phyloP scores from a whole-genome alignment of 2,888 invertebrate genomes.

The Leistus spinibarbis region DNA sequence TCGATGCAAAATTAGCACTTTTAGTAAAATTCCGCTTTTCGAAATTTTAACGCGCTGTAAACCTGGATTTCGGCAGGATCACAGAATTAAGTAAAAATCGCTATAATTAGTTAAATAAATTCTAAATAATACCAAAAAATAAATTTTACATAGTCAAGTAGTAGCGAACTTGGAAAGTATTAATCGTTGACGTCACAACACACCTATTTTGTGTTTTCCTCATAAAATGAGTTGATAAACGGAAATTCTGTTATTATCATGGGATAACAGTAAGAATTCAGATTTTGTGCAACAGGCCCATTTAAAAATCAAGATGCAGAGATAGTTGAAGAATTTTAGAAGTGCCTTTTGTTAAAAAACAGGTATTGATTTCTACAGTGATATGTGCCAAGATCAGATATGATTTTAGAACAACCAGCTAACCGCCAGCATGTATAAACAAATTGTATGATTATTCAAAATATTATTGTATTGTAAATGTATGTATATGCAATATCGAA shows the following conservation, averaged over 20 bases:
- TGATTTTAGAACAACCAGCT: slow-evolving; percentile 38
- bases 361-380: slow-evolving; percentile 37
- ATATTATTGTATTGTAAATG: slow-evolving; percentile 27
- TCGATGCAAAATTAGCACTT: no score
- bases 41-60: no score
- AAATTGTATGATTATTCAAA: slow-evolving; percentile 27
- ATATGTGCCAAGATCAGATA: slow-evolving; percentile 39
- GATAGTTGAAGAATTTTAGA: slow-evolving; percentile 31
- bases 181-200: neutral
- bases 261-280: neutral
- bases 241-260: neutral
- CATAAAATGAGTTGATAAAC: neutral
- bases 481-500: slow-evolving; percentile 27
- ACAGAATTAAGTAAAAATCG: no score
- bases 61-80: no score
- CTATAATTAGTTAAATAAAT: neutral
- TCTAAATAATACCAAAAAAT: neutral
- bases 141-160: neutral
- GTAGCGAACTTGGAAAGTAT: neutral
- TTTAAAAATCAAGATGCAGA: slow-evolving; percentile 11
- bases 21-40: no score
- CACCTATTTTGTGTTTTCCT: neutral
- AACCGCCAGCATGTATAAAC: slow-evolving; percentile 35
- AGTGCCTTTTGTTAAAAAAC: slow-evolving; percentile 40
- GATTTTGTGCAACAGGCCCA: neutral